Evolutionary conservation across 2,888 invertebrate species (phyloP).

Genomic region (Dicyrtomina minuta): DNA sequence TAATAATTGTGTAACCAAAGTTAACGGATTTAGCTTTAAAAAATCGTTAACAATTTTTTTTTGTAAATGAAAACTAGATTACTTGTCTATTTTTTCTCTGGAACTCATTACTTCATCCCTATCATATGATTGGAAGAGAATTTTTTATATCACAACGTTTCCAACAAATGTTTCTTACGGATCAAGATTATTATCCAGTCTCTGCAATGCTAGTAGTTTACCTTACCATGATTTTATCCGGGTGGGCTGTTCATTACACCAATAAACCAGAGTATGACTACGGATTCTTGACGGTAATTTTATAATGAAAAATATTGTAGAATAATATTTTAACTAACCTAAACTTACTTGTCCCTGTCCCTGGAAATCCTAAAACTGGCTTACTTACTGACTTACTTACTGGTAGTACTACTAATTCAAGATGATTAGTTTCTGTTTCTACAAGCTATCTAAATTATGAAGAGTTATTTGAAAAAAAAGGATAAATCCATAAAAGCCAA

Average conservation of each 20-base stretch:
- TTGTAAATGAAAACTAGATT: neutral
- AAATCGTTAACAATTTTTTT: no score
- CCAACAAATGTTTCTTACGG: conserved; percentile 3
- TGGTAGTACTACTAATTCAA: no score
- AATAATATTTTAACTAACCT: no score
- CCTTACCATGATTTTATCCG: conserved; percentile 9
- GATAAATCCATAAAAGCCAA: neutral
- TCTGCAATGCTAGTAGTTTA: conserved; percentile 14
- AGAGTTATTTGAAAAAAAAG: neutral
- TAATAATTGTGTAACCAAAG: no score
- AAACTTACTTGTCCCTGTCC: no score
- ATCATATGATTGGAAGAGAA: conserved; percentile 1
- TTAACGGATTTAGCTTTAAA: no score
- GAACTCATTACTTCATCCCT: conserved; percentile 10
- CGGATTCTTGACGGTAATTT: conserved; percentile 8
- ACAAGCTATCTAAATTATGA: no score
- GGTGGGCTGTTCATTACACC: conserved; percentile 15
- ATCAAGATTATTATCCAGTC: conserved; percentile 9
- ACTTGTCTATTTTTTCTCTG: neutral
- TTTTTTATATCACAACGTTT: neutral
- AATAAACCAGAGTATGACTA: neutral
- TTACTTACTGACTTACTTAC: no score
- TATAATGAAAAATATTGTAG: no score
- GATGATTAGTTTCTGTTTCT: no score
- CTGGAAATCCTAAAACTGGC: no score